Evolutionary conservation across 2,797 vertebrate species (phyloP), one percentile per base, ranked within the genome.

Genomic region (Cynopterus sphinx): DNA sequence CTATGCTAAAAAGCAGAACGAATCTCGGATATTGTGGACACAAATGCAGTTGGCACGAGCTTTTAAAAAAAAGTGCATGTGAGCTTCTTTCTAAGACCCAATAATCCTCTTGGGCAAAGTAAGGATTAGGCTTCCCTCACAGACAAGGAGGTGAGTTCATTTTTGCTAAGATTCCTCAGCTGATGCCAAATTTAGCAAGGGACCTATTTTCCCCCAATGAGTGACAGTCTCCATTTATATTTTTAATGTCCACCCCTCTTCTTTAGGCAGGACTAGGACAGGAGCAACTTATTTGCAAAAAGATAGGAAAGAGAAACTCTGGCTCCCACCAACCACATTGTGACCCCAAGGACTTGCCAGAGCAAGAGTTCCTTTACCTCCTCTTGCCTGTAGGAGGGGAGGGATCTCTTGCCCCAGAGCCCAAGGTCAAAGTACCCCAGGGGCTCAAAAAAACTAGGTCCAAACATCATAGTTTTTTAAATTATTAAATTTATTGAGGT

Each of bases 31-130:
- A 97, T 96, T 98, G 92, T 97, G 93, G 95, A 84, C 93, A 92
- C 93, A 96, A 97, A 97, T 91, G 95, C 95, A 96, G 94, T 97
- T 98, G 98, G 98, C 98, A 97, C 1, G 0, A 95, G 97, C 97
- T 97, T 98, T 83, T 49, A 24, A 6, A 95, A 97, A 98, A 98
- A 98, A 98, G 96, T 97, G 95, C 98, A 94, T 98, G 98, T 98
- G 98, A 98, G 98, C 96, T 97, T 97, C 98, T 98, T 98, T 98
- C 98, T 98, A 98, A 98, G 93, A 97, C 95, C 95, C 96, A 78
- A 31, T 98, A 98, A 99, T 98, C 98, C 98, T 97, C 96, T 96
- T 87, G 97, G 97, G 98, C 98, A 98, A 97, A 98, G 97, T 8
- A 83, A 97, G 98, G 98, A 98, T 98, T 98, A 98, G 94, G 96